Conservation (phyloP, 2,888 invertebrate genomes). For the Drosophila nr. perissopoda region DNA sequence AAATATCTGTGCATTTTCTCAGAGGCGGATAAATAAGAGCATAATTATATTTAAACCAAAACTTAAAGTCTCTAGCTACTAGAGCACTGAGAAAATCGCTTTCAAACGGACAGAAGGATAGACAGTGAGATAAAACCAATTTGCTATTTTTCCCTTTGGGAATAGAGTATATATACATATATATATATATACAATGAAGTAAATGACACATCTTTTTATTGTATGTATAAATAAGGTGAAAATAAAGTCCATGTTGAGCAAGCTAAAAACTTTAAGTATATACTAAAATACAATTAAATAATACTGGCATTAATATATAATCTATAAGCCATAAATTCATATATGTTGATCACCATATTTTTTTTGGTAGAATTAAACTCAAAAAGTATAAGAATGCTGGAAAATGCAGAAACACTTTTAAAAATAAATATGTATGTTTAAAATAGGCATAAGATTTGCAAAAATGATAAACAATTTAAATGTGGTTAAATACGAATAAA, state of each 20-base stretch:
- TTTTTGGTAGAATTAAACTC: constrained; percentile 47
- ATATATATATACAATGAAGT: constrained; percentile 1
- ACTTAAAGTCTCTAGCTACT: neutral
- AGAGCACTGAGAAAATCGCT: neutral
- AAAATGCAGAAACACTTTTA: constrained; percentile 37
- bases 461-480: constrained; percentile 60
- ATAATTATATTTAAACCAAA: neutral
- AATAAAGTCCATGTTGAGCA: constrained; percentile 65
- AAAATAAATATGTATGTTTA: constrained; percentile 62
- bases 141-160: constrained; percentile 4
- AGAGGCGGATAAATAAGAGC: neutral
- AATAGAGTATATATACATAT: constrained; percentile 2
- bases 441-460: constrained; percentile 55
- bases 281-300: constrained; percentile 42
- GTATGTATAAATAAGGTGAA: constrained; percentile 61
- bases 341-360: constrained; percentile 54
- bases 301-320: constrained; percentile 8
- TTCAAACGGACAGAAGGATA: neutral
- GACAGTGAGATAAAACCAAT: constrained; percentile 1
- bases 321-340: constrained; percentile 55
- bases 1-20: neutral
- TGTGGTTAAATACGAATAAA: constrained; percentile 53
- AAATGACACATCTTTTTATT: constrained; percentile 23
- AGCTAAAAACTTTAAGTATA: constrained; percentile 39
- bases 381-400: constrained; percentile 8